phyloP scores from a whole-genome alignment of 2,888 invertebrate species.

The Agriopis aurantiaria region DNA sequence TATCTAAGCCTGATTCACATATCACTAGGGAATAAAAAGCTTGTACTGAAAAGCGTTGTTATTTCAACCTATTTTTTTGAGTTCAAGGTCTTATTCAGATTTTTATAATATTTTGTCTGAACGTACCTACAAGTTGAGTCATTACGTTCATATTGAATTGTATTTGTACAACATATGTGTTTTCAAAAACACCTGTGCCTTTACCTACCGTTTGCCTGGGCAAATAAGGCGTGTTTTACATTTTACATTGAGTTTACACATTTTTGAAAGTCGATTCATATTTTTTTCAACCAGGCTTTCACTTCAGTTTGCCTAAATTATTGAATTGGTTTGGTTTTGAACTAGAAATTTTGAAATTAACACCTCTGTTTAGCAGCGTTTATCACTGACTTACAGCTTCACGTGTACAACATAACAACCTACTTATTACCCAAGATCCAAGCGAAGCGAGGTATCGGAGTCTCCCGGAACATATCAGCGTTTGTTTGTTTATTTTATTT shows the following conservation, averaged over 20 bases:
- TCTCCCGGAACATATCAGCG: too few relatives aligned
- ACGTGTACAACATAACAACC: too few relatives aligned
- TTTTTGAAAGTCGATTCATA: background rate
- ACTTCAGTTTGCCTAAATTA: background rate
- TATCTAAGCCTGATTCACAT: too few relatives aligned
- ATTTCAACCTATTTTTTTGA: background rate
- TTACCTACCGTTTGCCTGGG: constrained; percentile 5
- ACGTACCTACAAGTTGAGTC: constrained; percentile 23
- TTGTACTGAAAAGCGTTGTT: too few relatives aligned
- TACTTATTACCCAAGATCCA: too few relatives aligned
- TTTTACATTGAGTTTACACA: constrained; percentile 10
- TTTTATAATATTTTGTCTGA: constrained; percentile 10
- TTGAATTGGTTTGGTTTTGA: background rate
- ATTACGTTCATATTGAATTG: constrained; percentile 22
- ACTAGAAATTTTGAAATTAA: too few relatives aligned
- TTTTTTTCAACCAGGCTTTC: background rate
- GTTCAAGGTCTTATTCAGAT: background rate
- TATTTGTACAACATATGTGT: constrained; percentile 25
- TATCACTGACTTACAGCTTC: background rate
- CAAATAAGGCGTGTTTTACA: constrained; percentile 25
- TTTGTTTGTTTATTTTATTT: too few relatives aligned
- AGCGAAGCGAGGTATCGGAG: too few relatives aligned
- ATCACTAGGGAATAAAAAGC: too few relatives aligned
- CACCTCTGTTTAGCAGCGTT: background rate
- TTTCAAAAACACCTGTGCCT: constrained; percentile 36